Percentiles rank a stretch among this genome's conserved stretches.
Conservation (phyloP, 2,113 vertebrate genomes). For the Phasianus colchicus region DNA sequence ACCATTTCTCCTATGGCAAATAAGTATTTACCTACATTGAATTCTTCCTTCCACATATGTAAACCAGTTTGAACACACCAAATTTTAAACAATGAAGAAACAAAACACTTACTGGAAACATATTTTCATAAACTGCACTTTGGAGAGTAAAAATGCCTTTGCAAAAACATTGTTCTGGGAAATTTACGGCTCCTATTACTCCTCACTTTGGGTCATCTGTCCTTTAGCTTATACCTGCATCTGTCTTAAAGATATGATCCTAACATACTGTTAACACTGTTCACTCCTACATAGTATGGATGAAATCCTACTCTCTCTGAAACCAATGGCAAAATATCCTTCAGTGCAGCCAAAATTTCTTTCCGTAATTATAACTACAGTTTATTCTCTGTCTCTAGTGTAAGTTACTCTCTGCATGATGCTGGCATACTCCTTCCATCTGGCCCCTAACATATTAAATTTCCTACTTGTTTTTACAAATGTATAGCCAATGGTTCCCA, state of each 20-base stretch:
- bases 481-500: constrained; percentile 43
- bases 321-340: background rate
- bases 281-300: background rate
- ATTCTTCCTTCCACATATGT: background rate
- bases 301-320: constrained; percentile 11
- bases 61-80: background rate
- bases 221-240: background rate
- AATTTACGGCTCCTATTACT: background rate
- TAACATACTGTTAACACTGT: background rate
- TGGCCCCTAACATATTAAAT: constrained; percentile 27
- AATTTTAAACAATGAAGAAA: background rate
- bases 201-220: background rate
- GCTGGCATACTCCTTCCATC: constrained; percentile 25
- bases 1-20: background rate
- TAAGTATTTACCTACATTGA: background rate
- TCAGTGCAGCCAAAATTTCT: background rate
- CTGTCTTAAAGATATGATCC: background rate
- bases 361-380: background rate
- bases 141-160: background rate
- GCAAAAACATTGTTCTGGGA: background rate
- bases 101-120: background rate
- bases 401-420: background rate
- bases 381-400: constrained; percentile 2
- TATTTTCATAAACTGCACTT: background rate
- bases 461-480: constrained; percentile 49